Base-by-base conservation (phyloP, 2,797 vertebrate genomes). In the Halcyon smyrnensis region DNA sequence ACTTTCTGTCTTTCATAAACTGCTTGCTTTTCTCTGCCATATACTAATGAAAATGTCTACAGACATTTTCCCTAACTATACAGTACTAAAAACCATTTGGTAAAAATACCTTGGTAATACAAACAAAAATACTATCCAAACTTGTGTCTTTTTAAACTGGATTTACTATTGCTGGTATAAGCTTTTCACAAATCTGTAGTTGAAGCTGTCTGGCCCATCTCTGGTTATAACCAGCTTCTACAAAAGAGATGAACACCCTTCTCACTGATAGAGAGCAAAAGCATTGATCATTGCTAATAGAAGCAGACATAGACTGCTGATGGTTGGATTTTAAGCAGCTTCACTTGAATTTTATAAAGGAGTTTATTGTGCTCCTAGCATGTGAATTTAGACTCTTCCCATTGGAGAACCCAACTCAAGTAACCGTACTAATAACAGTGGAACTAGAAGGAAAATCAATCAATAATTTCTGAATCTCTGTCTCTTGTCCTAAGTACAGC, bases 161-260 rank as follows among this genome's bases (percentile, higher is more conserved):
- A 97, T 98, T 97, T 95, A 92, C 98, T 97, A 98, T 97, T 98
- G 98, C 98, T 96, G 84, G 57, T 56, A 78, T 98, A 98, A 98
- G 97, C 98, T 98, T 98, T 98, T 96, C 97, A 87, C 92, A 98
- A 98, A 98, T 98, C 97, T 98, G 96, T 97, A 97, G 96, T 97
- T 98, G 98, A 97, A 97, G 75, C 97, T 98, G 97, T 98, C 98
- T 98, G 98, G 97, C 92, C 64, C 89, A 98, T 98, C 98, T 98
- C 98, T 98, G 98, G 97, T 92, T 98, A 98, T 97, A 78, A 86
- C 95, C 90, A 90, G 82, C 95, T 98, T 94, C 97, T 98, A 98
- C 98, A 99, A 98, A 98, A 97, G 97, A 91, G 56, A 85, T 62
- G 95, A 98, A 98, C 98, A 98, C 97, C 98, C 98, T 98, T 98